phyloP scores from a whole-genome alignment of 2,113 vertebrate genomes.

The Campylomormyrus tamandua region DNA sequence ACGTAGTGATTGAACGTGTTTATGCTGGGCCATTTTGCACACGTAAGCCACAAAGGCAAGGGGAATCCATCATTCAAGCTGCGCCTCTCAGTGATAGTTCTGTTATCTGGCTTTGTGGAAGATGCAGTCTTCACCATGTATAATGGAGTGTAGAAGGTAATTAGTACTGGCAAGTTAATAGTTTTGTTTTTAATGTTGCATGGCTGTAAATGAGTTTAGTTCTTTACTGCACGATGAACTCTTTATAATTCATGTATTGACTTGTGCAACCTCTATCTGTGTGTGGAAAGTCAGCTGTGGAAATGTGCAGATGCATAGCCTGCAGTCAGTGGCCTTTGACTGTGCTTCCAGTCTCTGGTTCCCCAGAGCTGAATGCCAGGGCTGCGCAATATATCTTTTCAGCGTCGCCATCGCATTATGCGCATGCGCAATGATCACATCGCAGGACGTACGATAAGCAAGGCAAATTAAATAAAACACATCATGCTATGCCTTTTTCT shows the following conservation, averaged over 20 bases:
- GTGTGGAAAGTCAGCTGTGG: neutral
- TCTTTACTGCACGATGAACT: neutral
- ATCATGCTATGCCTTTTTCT: neutral
- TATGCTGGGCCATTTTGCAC: neutral
- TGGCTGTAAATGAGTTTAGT: conserved; percentile 1
- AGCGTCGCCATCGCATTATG: neutral
- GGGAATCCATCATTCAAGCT: neutral
- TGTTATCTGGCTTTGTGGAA: neutral
- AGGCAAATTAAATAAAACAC: neutral
- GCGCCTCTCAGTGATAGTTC: neutral
- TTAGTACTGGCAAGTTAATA: conserved; percentile 18
- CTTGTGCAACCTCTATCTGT: neutral
- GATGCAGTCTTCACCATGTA: neutral
- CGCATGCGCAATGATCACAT: neutral
- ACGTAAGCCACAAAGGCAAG: neutral
- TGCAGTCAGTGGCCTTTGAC: neutral
- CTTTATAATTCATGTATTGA: neutral
- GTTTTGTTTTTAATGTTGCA: conserved; percentile 14
- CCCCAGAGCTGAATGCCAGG: neutral
- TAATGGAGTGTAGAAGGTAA: neutral
- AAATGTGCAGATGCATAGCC: neutral
- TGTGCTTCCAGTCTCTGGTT: neutral
- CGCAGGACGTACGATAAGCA: neutral
- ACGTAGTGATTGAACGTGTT: neutral
- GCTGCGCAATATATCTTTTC: neutral